Conservation (phyloP, 37 sponge, comb jelly and placozoan species). For the Aplysina aerophoba region DNA sequence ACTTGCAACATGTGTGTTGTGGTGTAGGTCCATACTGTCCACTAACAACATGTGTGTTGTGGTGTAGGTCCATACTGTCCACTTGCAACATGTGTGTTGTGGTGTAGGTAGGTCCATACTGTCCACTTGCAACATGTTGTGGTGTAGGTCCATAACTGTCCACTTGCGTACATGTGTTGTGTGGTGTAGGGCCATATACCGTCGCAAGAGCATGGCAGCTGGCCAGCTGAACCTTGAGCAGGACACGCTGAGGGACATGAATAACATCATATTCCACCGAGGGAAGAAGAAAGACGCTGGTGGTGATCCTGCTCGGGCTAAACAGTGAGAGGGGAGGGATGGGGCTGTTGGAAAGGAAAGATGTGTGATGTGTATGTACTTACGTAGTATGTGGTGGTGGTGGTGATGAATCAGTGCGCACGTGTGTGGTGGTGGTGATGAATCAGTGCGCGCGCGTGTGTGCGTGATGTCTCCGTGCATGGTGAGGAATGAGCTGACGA, state of each 20-base stretch:
- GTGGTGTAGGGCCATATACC: background rate
- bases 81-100: too few relatives aligned
- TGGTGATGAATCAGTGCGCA: background rate
- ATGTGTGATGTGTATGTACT: too few relatives aligned
- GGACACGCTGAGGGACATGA: background rate
- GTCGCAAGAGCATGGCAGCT: background rate
- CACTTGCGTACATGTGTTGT: too few relatives aligned
- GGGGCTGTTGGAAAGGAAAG: too few relatives aligned
- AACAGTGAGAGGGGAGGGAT: background rate
- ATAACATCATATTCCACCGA: conserved; percentile 9
- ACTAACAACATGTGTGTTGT: too few relatives aligned
- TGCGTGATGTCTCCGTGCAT: background rate
- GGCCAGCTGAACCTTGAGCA: background rate
- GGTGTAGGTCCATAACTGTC: too few relatives aligned
- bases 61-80: too few relatives aligned
- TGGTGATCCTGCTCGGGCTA: background rate
- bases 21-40: too few relatives aligned
- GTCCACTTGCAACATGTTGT: background rate
- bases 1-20: too few relatives aligned
- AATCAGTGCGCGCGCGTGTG: background rate
- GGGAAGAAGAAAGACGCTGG: background rate
- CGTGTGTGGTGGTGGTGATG: background rate
- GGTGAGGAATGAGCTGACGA: background rate
- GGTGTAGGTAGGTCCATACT: too few relatives aligned
- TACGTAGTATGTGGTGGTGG: too few relatives aligned